Evolutionary conservation across 2,888 invertebrate genomes (phyloP).

Genomic region (Eumacrocentrus americanus): DNA sequence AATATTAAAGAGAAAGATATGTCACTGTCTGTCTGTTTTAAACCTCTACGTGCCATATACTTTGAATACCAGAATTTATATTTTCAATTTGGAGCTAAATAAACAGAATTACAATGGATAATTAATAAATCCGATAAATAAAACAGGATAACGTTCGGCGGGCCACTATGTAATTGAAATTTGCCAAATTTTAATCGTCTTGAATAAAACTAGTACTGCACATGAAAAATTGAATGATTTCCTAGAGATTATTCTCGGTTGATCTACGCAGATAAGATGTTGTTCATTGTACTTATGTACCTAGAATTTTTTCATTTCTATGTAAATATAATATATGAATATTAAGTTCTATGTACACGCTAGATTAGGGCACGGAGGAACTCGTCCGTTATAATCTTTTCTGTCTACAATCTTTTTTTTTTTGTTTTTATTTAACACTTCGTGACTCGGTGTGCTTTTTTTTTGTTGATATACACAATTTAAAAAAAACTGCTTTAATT

Average conservation of each 20-base stretch:
- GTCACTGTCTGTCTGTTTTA: constrained; percentile 26
- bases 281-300: constrained; percentile 28
- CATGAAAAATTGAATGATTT: constrained; percentile 14
- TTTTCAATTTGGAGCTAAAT: too few species aligned
- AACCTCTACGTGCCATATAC: constrained; percentile 12
- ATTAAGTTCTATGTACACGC: constrained; percentile 44
- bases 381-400: constrained; percentile 52
- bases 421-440: constrained; percentile 11
- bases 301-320: constrained; percentile 29
- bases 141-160: background rate
- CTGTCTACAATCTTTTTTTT: constrained; percentile 36
- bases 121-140: background rate
- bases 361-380: constrained; percentile 54
- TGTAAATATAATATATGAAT: constrained; percentile 35
- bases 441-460: too few species aligned
- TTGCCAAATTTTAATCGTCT: background rate
- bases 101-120: background rate
- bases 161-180: background rate
- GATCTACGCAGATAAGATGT: constrained; percentile 29
- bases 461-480: too few species aligned
- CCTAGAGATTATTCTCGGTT: constrained; percentile 25
- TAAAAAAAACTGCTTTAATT: too few species aligned
- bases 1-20: constrained; percentile 39
- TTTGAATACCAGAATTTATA: background rate
- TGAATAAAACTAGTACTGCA: background rate